These are phyloP conservation scores for Pristionchus maxplancki DNA, from an alignment of 2,888 invertebrate species.

Conservation along the genomic window DNA sequence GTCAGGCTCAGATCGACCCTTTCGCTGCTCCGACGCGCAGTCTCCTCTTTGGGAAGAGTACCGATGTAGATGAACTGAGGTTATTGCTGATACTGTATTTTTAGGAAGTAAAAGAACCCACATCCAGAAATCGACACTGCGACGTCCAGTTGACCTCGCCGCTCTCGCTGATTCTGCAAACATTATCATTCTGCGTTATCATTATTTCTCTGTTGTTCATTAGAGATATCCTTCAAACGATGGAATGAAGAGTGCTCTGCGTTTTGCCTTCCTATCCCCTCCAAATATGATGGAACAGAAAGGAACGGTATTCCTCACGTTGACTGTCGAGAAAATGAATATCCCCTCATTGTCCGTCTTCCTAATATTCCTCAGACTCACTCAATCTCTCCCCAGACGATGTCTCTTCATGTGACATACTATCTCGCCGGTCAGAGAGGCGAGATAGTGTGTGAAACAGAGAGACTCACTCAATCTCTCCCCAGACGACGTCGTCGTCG, in stretches of 20 bases:
- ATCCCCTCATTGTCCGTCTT: background rate
- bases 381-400: too few species aligned
- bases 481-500: background rate
- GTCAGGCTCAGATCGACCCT: background rate
- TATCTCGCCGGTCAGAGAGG: background rate
- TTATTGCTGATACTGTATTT: too few species aligned
- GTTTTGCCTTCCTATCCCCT: too few species aligned
- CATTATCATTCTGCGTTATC: too few species aligned
- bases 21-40: background rate
- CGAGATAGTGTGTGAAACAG: background rate
- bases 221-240: too few species aligned
- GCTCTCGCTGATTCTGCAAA: background rate
- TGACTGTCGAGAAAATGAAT: background rate
- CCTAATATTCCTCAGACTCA: too few species aligned
- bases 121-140: background rate
- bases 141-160: background rate
- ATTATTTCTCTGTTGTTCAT: background rate
- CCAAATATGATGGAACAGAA: too few species aligned
- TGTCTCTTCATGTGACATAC: background rate
- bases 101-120: background rate
- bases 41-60: background rate
- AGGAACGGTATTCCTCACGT: background rate
- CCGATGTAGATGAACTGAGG: constrained; percentile 4
- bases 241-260: too few species aligned
- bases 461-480: background rate